Percentiles rank a stretch among this genome's conserved stretches.
Evolutionary conservation across 2,888 invertebrate genomes (phyloP).

Genomic region (Scotopteryx bipunctaria): DNA sequence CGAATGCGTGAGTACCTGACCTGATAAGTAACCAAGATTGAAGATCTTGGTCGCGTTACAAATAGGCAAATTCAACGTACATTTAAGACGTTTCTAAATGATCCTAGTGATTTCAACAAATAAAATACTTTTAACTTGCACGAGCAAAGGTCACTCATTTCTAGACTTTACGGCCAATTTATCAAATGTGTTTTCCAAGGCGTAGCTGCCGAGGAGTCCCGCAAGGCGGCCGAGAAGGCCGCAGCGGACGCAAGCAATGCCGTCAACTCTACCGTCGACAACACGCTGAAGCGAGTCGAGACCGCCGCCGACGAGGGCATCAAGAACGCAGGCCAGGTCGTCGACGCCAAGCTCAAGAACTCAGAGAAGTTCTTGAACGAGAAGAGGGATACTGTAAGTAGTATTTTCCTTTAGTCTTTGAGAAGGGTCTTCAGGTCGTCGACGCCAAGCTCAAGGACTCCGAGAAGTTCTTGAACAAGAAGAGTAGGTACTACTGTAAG

Average conservation of each 20-base stretch:
- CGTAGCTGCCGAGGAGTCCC: conserved; percentile 74
- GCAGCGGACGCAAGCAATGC: conserved; percentile 76
- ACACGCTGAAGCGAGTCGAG: conserved; percentile 70
- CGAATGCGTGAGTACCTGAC: too few relatives aligned
- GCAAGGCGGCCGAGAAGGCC: conserved; percentile 78
- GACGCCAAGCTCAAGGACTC: too few relatives aligned
- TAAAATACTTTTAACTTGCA: too few relatives aligned
- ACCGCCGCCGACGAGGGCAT: conserved; percentile 80
- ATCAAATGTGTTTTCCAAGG: conserved; percentile 48
- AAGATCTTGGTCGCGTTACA: too few relatives aligned
- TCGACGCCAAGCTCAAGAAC: conserved; percentile 85
- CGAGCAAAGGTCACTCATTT: too few relatives aligned
- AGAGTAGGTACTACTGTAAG: too few relatives aligned
- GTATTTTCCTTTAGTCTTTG: not conserved
- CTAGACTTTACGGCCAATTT: not conserved
- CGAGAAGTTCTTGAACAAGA: too few relatives aligned
- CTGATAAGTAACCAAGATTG: too few relatives aligned
- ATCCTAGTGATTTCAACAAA: too few relatives aligned
- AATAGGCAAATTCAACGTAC: too few relatives aligned
- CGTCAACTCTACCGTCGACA: conserved; percentile 70
- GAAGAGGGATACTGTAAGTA: conserved; percentile 77
- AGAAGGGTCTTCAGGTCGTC: too few relatives aligned
- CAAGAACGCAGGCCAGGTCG: conserved; percentile 81
- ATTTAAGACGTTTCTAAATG: too few relatives aligned
- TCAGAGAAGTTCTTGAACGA: conserved; percentile 85